Conservation (phyloP, 2,113 vertebrate genomes). For the Zosterops borbonicus region DNA sequence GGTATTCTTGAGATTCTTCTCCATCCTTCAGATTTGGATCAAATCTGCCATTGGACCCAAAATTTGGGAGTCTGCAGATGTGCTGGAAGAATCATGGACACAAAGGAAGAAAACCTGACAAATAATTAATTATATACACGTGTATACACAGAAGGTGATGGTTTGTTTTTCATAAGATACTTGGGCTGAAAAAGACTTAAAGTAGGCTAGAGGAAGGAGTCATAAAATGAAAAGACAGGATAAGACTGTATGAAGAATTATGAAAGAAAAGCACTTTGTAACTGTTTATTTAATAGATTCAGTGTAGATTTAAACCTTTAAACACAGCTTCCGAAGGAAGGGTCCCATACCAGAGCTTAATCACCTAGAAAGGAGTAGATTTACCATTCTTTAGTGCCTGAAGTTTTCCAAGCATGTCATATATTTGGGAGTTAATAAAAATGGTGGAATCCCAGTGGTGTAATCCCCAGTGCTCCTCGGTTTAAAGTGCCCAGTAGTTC, state of each 20-base stretch:
- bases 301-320: neutral
- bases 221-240: neutral
- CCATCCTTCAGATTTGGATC: neutral
- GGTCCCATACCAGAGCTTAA: neutral
- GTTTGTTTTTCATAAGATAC: neutral
- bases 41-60: neutral
- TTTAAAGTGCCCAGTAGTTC: neutral
- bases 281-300: neutral
- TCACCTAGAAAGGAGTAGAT: neutral
- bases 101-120: neutral
- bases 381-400: neutral
- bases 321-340: neutral
- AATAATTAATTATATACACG: accelerated
- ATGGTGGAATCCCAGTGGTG: neutral
- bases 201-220: neutral
- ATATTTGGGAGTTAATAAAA: neutral
- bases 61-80: neutral
- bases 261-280: neutral
- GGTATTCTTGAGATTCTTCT: neutral
- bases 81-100: neutral
- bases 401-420: neutral
- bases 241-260: neutral
- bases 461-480: neutral
- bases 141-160: neutral
- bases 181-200: neutral